A percentile compares a stretch with the other conserved stretches of the same genome.
phyloP scores from a whole-genome alignment of 2,797 vertebrate genomes.

The Anas capensis region DNA sequence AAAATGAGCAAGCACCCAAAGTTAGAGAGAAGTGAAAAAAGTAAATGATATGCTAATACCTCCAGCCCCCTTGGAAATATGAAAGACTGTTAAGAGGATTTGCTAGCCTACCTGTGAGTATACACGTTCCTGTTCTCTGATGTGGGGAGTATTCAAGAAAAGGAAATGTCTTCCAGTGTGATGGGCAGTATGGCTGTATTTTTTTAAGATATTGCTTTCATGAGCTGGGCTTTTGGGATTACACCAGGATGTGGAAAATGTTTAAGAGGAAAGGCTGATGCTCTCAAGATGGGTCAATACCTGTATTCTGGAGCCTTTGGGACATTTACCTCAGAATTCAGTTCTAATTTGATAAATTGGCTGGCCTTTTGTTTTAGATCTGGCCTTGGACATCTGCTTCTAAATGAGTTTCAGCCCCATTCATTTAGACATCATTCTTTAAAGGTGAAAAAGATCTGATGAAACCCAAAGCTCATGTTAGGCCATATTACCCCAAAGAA shows the following conservation, averaged over 20 bases:
- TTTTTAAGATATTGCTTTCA: not conserved
- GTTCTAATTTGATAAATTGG: not conserved
- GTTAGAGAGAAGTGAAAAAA: not conserved
- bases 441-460: slow-evolving; percentile 6
- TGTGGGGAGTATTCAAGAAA: not conserved
- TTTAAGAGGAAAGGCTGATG: not conserved
- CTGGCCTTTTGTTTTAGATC: not conserved
- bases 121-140: not conserved
- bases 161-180: not conserved
- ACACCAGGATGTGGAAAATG: not conserved
- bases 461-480: slow-evolving; percentile 36
- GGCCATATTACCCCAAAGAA: not conserved
- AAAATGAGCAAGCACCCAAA: not conserved
- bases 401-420: not conserved
- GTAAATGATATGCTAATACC: not conserved
- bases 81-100: not conserved
- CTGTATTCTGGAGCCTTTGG: not conserved
- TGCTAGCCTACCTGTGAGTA: not conserved
- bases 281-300: not conserved
- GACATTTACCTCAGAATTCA: not conserved
- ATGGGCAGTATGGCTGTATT: not conserved
- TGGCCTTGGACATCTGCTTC: not conserved
- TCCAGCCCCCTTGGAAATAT: not conserved
- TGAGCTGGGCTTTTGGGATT: not conserved
- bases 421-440: slow-evolving; percentile 21